A percentile compares a stretch with the other conserved stretches of the same genome.
Conservation (phyloP, 1,140 invertebrate species). For the Papilio aristodemus region DNA sequence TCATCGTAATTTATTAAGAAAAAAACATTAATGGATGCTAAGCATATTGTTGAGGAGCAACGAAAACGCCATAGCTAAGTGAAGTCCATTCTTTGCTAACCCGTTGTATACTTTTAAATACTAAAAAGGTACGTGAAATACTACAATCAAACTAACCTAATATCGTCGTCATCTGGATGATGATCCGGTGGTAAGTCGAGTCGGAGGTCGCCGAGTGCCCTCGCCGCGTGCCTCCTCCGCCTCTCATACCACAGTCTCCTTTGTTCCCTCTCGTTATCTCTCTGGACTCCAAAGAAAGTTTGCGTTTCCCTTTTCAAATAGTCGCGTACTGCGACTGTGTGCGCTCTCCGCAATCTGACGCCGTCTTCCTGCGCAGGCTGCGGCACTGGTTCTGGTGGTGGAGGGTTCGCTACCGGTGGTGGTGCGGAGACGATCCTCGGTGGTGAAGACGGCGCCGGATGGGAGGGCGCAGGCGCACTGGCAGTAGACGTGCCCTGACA, state of each 20-base stretch:
- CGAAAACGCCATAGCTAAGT: no score
- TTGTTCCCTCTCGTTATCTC: slow-evolving; percentile 86
- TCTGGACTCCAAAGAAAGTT: slow-evolving; percentile 89
- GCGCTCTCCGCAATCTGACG: slow-evolving; percentile 62
- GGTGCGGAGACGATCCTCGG: slow-evolving; percentile 65
- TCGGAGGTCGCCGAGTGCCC: slow-evolving; percentile 85
- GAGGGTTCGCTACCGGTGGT: slow-evolving; percentile 47
- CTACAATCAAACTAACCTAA: slow-evolving; percentile 70
- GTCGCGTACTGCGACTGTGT: slow-evolving; percentile 75
- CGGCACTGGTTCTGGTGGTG: slow-evolving; percentile 59
- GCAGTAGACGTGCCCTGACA: slow-evolving; percentile 69
- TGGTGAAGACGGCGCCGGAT: slow-evolving; percentile 68
- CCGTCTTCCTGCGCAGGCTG: slow-evolving; percentile 71
- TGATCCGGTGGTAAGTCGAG: slow-evolving; percentile 82
- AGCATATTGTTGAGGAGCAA: no score
- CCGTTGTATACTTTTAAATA: no score
- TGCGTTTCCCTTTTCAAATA: slow-evolving; percentile 89
- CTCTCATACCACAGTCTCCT: slow-evolving; percentile 87
- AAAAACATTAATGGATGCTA: no score
- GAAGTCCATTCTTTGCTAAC: no score
- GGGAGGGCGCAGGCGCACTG: slow-evolving; percentile 56
- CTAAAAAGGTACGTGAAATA: no score
- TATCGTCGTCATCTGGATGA: slow-evolving; percentile 81
- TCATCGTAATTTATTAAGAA: no score
- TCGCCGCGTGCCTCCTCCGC: slow-evolving; percentile 86